Conservation (phyloP, 2,888 invertebrate species). For the Lochmaea crataegi region DNA sequence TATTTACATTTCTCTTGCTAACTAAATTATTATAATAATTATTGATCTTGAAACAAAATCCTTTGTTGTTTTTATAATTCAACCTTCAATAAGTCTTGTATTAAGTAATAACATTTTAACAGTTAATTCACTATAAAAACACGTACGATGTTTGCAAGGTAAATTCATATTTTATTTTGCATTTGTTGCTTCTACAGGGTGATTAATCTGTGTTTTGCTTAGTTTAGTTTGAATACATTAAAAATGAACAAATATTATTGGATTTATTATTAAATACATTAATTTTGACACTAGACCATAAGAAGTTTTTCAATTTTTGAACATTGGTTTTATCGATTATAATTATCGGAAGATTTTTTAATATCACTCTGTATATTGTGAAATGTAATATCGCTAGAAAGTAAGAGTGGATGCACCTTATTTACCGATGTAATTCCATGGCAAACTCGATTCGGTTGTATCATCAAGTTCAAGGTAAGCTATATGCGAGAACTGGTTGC, state of each 20-base stretch:
- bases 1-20: too few species aligned
- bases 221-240: too few species aligned
- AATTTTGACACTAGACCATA: too few species aligned
- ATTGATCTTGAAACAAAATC: slow-evolving; percentile 4
- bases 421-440: slow-evolving; percentile 13
- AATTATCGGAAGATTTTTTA: not conserved
- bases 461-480: slow-evolving; percentile 38
- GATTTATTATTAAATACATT: too few species aligned
- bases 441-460: slow-evolving; percentile 16
- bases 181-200: not conserved
- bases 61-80: not conserved
- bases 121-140: not conserved
- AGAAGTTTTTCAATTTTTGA: too few species aligned
- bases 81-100: slow-evolving; percentile 1
- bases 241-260: too few species aligned
- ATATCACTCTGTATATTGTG: slow-evolving; percentile 9
- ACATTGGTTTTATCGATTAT: too few species aligned
- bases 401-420: slow-evolving; percentile 26
- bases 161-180: not conserved
- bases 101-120: slow-evolving; percentile 1
- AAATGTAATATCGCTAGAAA: slow-evolving; percentile 21
- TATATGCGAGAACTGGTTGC: slow-evolving; percentile 26
- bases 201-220: not conserved
- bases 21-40: not conserved
- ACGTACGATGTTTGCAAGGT: not conserved